Evolutionary conservation across 2,888 invertebrate species (phyloP).

Genomic region (Antheraea yamamai): DNA sequence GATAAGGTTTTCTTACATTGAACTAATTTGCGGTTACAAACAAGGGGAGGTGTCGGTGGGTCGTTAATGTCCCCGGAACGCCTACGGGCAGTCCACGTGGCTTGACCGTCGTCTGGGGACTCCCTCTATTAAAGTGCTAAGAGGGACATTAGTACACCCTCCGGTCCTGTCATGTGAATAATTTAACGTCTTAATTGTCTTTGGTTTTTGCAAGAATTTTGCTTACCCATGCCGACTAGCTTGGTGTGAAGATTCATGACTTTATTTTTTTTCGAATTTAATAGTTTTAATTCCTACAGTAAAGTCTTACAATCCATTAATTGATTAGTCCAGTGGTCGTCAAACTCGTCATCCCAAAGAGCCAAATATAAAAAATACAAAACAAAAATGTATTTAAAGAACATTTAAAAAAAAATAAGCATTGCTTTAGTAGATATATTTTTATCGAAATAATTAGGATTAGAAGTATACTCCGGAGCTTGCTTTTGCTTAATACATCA

Average conservation of each 20-base stretch:
- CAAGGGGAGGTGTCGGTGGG: conserved; percentile 67
- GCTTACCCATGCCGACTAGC: not conserved
- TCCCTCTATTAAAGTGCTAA: conserved; percentile 80
- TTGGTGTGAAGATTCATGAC: not conserved
- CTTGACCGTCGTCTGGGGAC: conserved; percentile 71
- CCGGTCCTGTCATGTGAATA: conserved; percentile 74
- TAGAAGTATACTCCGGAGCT: too few species aligned
- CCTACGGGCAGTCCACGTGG: conserved; percentile 66
- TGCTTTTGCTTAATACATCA: too few species aligned
- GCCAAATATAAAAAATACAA: too few species aligned
- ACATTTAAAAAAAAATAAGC: too few species aligned
- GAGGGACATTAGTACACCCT: conserved; percentile 75
- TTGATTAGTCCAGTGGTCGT: too few species aligned
- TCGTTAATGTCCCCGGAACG: conserved; percentile 68
- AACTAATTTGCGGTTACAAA: conserved; percentile 76
- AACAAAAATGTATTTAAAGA: too few species aligned
- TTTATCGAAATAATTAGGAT: too few species aligned
- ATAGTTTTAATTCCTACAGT: not conserved
- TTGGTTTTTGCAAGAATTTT: conserved; percentile 46
- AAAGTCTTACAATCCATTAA: too few species aligned
- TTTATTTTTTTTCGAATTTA: not conserved
- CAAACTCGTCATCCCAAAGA: too few species aligned
- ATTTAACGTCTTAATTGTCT: conserved; percentile 76
- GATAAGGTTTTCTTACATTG: conserved; percentile 29
- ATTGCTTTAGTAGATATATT: too few species aligned